Conservation (phyloP, 1,140 invertebrate species). For the Bradynema listronoti region DNA sequence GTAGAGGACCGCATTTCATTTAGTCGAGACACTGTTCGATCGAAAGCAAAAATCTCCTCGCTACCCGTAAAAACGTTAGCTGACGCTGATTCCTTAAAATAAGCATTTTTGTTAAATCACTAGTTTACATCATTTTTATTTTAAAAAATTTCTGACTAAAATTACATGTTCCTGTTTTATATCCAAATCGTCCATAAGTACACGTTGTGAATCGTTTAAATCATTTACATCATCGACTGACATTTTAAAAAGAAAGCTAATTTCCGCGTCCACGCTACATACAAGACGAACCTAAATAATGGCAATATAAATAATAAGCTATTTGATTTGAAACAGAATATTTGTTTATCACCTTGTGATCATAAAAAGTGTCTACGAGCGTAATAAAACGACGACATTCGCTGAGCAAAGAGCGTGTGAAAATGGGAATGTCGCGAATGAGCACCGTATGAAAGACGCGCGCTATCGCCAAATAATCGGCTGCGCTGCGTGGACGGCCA, state of each 20-base stretch:
- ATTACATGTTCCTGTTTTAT: constrained; percentile 62
- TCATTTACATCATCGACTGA: constrained; percentile 61
- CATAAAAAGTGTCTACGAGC: constrained; percentile 91
- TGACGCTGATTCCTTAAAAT: constrained; percentile 65
- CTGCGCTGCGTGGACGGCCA: constrained; percentile 71
- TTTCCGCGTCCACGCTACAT: constrained; percentile 70
- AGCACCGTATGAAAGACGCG: constrained; percentile 90
- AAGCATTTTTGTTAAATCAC: constrained; percentile 7
- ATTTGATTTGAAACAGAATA: constrained; percentile 25
- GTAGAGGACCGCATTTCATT: constrained; percentile 87
- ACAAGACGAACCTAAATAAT: constrained; percentile 68
- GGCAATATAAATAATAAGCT: constrained; percentile 1
- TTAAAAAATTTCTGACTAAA: too few species aligned
- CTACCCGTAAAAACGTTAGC: constrained; percentile 90
- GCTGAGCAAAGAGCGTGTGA: constrained; percentile 69
- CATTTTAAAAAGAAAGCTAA: constrained; percentile 70
- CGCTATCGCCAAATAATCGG: constrained; percentile 79
- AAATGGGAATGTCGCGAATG: constrained; percentile 77
- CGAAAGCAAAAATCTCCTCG: constrained; percentile 93
- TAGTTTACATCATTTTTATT: too few species aligned
- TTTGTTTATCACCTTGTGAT: constrained; percentile 69
- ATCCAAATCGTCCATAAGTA: constrained; percentile 86
- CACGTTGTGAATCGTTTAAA: constrained; percentile 69
- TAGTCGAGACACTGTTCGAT: constrained; percentile 81
- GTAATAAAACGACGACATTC: constrained; percentile 89